Conservation (phyloP, 2,797 vertebrate species). For the Balearica regulorum region DNA sequence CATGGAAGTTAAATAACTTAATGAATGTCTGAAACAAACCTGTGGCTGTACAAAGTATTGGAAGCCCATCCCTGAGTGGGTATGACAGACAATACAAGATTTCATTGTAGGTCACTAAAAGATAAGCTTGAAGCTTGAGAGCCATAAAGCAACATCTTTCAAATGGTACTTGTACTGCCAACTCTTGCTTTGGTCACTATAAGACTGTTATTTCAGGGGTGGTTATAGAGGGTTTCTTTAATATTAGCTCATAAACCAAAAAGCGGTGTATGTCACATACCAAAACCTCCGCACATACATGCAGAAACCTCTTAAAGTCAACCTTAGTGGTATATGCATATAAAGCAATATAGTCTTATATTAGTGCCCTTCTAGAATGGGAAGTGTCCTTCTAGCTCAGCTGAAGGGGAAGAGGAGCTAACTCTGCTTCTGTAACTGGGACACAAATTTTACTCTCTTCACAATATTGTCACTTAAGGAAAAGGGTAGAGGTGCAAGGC, state of each 20-base stretch:
- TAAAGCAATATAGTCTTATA: neutral
- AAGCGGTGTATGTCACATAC: neutral
- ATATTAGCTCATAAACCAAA: neutral
- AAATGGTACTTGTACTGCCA: neutral
- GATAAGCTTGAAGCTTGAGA: neutral
- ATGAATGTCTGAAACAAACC: neutral
- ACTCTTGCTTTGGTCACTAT: neutral
- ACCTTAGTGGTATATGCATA: neutral
- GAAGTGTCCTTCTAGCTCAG: neutral
- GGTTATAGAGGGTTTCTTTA: neutral
- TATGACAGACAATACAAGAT: neutral
- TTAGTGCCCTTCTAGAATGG: neutral
- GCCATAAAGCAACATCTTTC: neutral
- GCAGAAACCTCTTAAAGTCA: neutral
- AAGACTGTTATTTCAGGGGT: neutral
- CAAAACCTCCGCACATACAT: neutral
- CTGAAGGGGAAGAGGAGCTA: neutral
- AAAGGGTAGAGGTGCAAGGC: neutral
- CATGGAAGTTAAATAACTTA: neutral
- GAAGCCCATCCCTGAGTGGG: neutral
- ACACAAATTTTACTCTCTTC: neutral
- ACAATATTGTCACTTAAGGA: neutral
- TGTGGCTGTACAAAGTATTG: neutral
- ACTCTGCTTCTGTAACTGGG: neutral
- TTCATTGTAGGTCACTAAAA: neutral